Base-by-base conservation (phyloP, 2,797 vertebrate genomes). In the Bovichtus diacanthus region DNA sequence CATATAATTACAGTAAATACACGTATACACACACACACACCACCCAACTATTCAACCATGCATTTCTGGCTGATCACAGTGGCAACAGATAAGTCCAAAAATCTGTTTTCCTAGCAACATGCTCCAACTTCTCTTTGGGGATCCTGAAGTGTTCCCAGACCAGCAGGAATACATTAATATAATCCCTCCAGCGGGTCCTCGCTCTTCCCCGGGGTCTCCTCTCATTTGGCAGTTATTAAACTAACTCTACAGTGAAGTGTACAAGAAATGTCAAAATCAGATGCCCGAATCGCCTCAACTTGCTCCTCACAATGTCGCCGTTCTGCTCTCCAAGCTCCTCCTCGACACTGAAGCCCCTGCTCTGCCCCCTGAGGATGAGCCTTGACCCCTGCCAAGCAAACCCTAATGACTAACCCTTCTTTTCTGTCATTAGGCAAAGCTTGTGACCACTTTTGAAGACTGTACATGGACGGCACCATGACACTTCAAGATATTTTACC, bases 1-100 rank as follows among this genome's bases (percentile, higher is more conserved):
- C 41, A 55, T 55, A 23, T 62, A 63, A 54, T 70, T 67, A 73
- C 60, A 60, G 27, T 16, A 53, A 38, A 76, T 58, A 61, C 36
- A 82, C 50, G 49, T 72, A 25, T 44, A 59, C 16, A 46, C 18
- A 73, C 16, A 46, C 18, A 73, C 18, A 58, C 4, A 31, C 2
- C 29, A 31, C 59, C n/a, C 43, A 72, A 38, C 23, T 23, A 55
- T 49, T 38, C n/a, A 50, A 34, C 16, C 44, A 41, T 46, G 13
- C 7, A 25, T 25, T 62, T 34, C 60, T 62, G 67, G 38, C 21
- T 31, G 1, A 12, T 49, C 44, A 67, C 4, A 49, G 18, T 29
- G 21, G 39, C 16, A 66, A 4, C 21, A 43, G 29, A 46, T 36
- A 2, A 23, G 29, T 27, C n/a, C 1, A 54, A 36, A 67, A 29